phyloP scores from a whole-genome alignment of 2,888 invertebrate genomes.

The Autographa pulchrina region DNA sequence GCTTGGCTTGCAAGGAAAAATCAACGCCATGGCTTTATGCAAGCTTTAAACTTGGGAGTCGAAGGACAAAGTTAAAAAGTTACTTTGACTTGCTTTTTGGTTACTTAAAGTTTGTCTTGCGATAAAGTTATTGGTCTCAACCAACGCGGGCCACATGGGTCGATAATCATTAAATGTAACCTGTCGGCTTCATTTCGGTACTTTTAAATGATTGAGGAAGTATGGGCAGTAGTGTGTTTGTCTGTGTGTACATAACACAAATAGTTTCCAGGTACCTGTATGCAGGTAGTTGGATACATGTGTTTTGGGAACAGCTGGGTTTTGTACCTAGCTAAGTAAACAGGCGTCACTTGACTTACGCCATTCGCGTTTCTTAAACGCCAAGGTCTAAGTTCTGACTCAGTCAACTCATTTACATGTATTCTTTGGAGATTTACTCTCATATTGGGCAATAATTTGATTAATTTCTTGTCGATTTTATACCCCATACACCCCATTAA shows the following conservation, averaged over 20 bases:
- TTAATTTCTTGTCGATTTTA: background rate
- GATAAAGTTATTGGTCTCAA: constrained; percentile 27
- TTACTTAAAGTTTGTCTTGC: constrained; percentile 22
- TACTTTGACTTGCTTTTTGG: constrained; percentile 25
- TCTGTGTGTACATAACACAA: background rate
- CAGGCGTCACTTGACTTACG: constrained; percentile 52
- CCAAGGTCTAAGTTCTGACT: constrained; percentile 33
- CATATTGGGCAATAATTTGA: background rate
- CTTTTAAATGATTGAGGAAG: constrained; percentile 19
- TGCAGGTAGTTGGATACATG: constrained; percentile 11
- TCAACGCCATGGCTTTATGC: constrained; percentile 61
- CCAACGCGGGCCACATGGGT: constrained; percentile 72
- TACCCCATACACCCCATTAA: background rate
- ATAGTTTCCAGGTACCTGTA: constrained; percentile 9
- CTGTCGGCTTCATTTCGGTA: constrained; percentile 54
- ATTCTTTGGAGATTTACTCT: background rate
- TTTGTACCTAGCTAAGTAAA: constrained; percentile 42
- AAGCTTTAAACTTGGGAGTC: constrained; percentile 20
- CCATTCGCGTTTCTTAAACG: constrained; percentile 48
- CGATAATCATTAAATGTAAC: constrained; percentile 70
- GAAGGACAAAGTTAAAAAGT: background rate
- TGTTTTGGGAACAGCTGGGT: constrained; percentile 50
- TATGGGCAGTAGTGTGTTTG: constrained; percentile 7
- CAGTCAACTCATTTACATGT: constrained; percentile 22
- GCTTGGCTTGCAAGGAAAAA: constrained; percentile 68